These are phyloP conservation scores for Ptyas mucosa DNA, from an alignment of 2,113 vertebrate genomes.

Conservation along the genomic window DNA sequence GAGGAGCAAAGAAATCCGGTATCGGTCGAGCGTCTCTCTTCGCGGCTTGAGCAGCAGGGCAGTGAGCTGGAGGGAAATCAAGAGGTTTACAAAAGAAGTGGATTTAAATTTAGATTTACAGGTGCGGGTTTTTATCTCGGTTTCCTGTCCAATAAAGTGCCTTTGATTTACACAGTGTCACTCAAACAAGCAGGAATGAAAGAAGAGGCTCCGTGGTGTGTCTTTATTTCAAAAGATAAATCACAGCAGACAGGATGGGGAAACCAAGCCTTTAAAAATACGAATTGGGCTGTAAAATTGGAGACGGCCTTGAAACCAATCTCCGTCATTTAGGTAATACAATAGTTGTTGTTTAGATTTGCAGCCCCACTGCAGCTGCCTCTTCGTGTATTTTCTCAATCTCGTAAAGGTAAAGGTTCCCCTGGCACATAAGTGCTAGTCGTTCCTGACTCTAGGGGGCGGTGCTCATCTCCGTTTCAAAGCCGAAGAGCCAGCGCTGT, in stretches of 20 bases:
- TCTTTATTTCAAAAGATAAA: background rate
- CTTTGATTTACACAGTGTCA: conserved; percentile 12
- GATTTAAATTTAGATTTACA: background rate
- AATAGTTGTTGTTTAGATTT: background rate
- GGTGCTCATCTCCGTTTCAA: too few species aligned
- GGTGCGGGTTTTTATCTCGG: background rate
- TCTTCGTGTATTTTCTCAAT: background rate
- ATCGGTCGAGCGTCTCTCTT: background rate
- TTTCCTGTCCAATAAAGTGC: background rate
- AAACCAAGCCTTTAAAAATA: background rate
- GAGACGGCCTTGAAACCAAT: background rate
- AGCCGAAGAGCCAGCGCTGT: too few species aligned
- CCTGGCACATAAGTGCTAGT: too few species aligned
- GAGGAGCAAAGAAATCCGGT: conserved; percentile 7
- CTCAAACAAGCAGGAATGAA: background rate
- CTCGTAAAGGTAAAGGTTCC: too few species aligned
- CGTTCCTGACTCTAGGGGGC: too few species aligned
- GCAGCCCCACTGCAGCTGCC: background rate
- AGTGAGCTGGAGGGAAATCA: background rate
- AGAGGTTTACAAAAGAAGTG: background rate
- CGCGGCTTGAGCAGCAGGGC: background rate
- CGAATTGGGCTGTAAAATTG: background rate
- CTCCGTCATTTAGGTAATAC: background rate
- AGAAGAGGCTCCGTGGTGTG: too few species aligned
- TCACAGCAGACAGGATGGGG: background rate